Base-by-base conservation (phyloP, 2,888 invertebrate genomes). In the Glaucopsyche alexis region DNA sequence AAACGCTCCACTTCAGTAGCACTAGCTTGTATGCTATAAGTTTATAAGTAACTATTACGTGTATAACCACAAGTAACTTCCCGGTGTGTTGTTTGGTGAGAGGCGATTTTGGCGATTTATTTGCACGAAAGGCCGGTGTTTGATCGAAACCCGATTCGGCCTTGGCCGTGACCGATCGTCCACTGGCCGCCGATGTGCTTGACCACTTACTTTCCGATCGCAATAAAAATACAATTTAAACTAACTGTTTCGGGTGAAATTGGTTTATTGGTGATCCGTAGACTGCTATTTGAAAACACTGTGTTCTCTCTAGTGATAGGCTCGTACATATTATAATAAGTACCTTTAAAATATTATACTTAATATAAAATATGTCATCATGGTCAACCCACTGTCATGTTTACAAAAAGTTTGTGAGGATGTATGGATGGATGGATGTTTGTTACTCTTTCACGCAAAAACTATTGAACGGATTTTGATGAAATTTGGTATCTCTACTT, bases 101-200 rank as follows among this genome's bases (percentile, higher is more conserved):
- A 84, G 83, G 82, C 79, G 76, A 75, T 74, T 73, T 77, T 79
- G 77, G 76, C 50, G 50, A 82, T 80, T 81, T 82, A 81, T 81
- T 82, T 79, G 72, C 77, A 76, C 76, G 78, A 80, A 77, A 79
- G 78, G 74, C 73, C 74, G 72, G 78, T 74, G 77, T 81, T 78
- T 81, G 78, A 81, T 82, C 80, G 76, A 81, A 81, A 80, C 78
- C 79, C 76, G 80, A 83, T 85, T 88, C 83, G 87, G 85, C 92
- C 91, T 92, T 92, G 92, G 87, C 91, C 86, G 85, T 92, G 90
- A 92, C 88, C 88, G 89, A 80, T 85, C 90, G 87, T 89, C 91
- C 89, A 90, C 90, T 90, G 88, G 84, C 84, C 77, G 79, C 76
- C 81, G 87, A 82, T 85, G 80, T 87, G 89, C 85, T 85, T 88